These are phyloP conservation scores for Xiphydria camelus DNA, from an alignment of 2,888 invertebrate genomes.

Conservation along the genomic window DNA sequence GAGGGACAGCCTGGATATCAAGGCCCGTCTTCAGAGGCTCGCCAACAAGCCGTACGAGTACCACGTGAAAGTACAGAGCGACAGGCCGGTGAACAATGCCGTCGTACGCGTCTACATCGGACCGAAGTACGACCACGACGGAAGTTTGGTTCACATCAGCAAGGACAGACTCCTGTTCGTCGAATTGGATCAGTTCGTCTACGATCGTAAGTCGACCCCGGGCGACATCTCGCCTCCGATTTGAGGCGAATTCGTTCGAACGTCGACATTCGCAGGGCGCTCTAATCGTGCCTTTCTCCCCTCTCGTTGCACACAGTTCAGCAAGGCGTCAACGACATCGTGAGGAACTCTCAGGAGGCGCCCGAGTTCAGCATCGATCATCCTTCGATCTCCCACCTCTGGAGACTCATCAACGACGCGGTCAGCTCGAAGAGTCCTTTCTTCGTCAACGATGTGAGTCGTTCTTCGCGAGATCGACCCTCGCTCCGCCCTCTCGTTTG, in stretches of 20 bases:
- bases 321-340: conserved; percentile 70
- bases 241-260: conserved; percentile 32
- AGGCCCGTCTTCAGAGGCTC: conserved; percentile 69
- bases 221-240: conserved; percentile 38
- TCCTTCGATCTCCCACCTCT: conserved; percentile 67
- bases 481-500: background rate
- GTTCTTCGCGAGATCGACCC: too few relatives aligned
- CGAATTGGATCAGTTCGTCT: conserved; percentile 63
- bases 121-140: conserved; percentile 68
- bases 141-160: conserved; percentile 63
- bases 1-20: conserved; percentile 57
- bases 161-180: conserved; percentile 67
- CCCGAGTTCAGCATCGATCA: conserved; percentile 51
- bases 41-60: conserved; percentile 72
- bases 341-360: conserved; percentile 70
- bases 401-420: conserved; percentile 66
- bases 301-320: conserved; percentile 53
- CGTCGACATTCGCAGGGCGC: conserved; percentile 3
- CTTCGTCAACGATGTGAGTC: conserved; percentile 49
- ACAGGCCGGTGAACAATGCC: conserved; percentile 63
- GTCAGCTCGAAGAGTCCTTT: conserved; percentile 51
- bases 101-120: conserved; percentile 71
- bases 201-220: conserved; percentile 59
- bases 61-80: conserved; percentile 65
- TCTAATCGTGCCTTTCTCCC: conserved; percentile 2